phyloP scores from a whole-genome alignment of 2,113 vertebrate species.

The Eclectus roratus region DNA sequence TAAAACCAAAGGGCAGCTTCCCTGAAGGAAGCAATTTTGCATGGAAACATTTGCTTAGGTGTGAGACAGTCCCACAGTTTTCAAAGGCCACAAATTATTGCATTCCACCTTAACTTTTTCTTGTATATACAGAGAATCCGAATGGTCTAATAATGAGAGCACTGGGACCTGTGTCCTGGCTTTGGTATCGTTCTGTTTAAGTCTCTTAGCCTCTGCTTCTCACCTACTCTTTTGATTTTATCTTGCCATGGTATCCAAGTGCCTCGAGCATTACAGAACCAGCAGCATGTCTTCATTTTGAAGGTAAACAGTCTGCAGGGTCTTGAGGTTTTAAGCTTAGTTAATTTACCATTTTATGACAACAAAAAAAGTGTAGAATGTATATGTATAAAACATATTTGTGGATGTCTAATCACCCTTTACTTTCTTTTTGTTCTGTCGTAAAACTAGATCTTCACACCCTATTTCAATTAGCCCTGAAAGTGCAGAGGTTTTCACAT shows the following conservation, averaged over 20 bases:
- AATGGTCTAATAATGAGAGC: not conserved
- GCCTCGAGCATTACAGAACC: not conserved
- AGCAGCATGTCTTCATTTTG: not conserved
- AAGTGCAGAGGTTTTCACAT: not conserved
- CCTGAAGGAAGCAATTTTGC: not conserved
- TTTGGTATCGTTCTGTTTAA: not conserved
- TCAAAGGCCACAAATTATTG: not conserved
- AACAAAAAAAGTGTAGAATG: not conserved
- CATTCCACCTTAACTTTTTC: not conserved
- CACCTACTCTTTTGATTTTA: not conserved
- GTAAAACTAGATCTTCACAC: not conserved
- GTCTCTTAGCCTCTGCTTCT: not conserved
- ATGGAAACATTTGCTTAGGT: not conserved
- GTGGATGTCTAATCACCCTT: not conserved
- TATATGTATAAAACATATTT: not conserved
- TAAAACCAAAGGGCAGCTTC: not conserved
- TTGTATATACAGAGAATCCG: rapidly evolving
- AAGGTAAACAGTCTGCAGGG: not conserved
- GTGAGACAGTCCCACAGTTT: not conserved
- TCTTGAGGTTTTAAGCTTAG: not conserved
- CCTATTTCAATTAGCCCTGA: not conserved
- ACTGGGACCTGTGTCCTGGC: not conserved
- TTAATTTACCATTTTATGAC: not conserved
- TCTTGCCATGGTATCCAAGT: not conserved
- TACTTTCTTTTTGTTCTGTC: not conserved